Evolutionary conservation across 35 echinoderm and acorn worm species (phyloP).

Genomic region (Apostichopus californicus): DNA sequence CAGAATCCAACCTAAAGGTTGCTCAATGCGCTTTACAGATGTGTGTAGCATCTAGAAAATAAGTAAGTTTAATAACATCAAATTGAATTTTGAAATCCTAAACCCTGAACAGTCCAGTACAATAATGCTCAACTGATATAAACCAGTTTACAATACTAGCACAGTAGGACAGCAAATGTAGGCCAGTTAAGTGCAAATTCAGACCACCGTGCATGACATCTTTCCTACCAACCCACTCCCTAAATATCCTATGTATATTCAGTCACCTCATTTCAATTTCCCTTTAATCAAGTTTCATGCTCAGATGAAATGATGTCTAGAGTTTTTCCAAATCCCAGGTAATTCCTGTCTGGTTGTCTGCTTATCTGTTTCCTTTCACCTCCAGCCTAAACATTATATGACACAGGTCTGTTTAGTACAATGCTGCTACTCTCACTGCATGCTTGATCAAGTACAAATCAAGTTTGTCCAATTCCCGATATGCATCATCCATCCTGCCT

Average conservation of each 20-base stretch:
- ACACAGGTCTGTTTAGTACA: not conserved
- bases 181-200: not conserved
- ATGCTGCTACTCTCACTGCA: no score
- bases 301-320: not conserved
- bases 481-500: no score
- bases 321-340: not conserved
- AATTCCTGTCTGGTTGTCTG: not conserved
- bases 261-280: not conserved
- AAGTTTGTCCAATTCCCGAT: no score
- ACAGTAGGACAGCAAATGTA: not conserved
- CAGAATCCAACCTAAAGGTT: no score
- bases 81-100: no score
- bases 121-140: not conserved
- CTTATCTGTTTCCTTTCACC: not conserved
- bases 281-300: not conserved
- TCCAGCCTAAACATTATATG: not conserved
- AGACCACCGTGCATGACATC: not conserved
- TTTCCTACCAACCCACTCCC: not conserved
- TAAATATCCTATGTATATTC: not conserved
- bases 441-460: no score
- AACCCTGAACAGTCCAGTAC: not conserved
- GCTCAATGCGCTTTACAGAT: no score
- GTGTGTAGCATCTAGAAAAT: no score
- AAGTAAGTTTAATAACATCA: no score
- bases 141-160: not conserved